Evolutionary conservation across 2,888 invertebrate genomes (phyloP).

Genomic region (Mythimna loreyi): DNA sequence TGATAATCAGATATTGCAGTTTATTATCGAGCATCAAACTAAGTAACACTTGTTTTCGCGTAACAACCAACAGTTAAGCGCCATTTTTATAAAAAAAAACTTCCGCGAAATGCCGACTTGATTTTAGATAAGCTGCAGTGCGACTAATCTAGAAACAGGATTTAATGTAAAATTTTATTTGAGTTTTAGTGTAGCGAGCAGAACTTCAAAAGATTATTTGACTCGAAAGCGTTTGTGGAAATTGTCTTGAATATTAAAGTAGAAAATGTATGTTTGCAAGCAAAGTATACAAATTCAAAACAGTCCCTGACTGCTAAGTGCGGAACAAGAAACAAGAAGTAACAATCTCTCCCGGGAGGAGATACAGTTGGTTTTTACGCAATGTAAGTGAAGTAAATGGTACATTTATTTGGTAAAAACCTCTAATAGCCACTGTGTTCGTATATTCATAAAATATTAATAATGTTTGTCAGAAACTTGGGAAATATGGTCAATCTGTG

Average conservation of each 20-base stretch:
- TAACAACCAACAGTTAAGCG: constrained; percentile 46
- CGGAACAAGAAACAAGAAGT: too few species aligned
- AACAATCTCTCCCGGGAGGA: too few species aligned
- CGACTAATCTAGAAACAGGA: constrained; percentile 53
- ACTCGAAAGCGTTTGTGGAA: neutral
- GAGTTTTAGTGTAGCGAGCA: neutral
- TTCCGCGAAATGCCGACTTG: constrained; percentile 57
- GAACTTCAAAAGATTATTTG: neutral
- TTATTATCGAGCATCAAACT: constrained; percentile 59
- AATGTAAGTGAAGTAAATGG: neutral
- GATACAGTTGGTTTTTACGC: too few species aligned
- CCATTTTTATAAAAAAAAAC: constrained; percentile 38
- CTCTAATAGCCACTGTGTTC: too few species aligned
- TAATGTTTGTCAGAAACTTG: too few species aligned
- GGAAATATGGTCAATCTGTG: neutral
- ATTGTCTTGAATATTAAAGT: neutral
- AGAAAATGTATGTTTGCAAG: neutral
- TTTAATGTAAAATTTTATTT: constrained; percentile 34
- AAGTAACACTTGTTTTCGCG: constrained; percentile 59
- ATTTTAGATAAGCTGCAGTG: constrained; percentile 56
- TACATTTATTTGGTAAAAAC: neutral
- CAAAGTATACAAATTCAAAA: too few species aligned
- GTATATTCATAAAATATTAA: too few species aligned
- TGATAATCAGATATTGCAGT: constrained; percentile 59
- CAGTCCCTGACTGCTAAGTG: too few species aligned